A percentile compares a stretch with the other conserved stretches of the same genome.
Conservation (phyloP, 2,113 vertebrate genomes). For the Melanerpes formicivorus region DNA sequence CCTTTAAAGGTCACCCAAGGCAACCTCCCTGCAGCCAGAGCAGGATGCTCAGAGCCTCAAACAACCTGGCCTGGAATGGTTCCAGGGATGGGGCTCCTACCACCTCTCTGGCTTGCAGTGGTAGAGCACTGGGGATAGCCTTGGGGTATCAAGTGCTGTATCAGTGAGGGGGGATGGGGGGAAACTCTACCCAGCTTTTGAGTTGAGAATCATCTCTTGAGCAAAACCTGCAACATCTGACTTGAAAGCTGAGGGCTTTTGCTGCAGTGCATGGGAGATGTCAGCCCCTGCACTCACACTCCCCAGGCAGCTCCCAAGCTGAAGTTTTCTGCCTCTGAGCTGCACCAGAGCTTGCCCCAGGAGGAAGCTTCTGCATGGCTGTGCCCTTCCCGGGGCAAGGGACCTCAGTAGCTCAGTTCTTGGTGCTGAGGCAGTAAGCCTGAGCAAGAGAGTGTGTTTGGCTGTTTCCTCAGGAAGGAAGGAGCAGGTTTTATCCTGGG, state of each 20-base stretch:
- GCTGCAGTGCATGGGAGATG: background rate
- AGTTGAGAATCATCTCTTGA: background rate
- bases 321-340: background rate
- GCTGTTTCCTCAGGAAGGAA: background rate
- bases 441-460: background rate
- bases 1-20: too few species aligned
- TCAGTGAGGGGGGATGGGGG: background rate
- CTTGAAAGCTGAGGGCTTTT: background rate
- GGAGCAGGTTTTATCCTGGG: background rate
- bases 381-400: background rate
- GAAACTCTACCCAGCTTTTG: background rate
- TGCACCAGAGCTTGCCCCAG: background rate
- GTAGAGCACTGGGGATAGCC: too few species aligned
- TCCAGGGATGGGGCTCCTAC: too few species aligned
- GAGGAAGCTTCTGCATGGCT: background rate
- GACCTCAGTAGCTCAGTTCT: background rate
- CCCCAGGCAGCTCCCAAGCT: background rate
- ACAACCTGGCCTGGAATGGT: too few species aligned
- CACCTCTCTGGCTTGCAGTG: too few species aligned
- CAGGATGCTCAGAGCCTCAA: too few species aligned
- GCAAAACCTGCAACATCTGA: background rate
- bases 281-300: background rate
- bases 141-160: background rate
- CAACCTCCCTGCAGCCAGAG: too few species aligned
- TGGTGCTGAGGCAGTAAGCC: background rate